phyloP scores from a whole-genome alignment of 2,113 vertebrate genomes.

The Leptosomus discolor region DNA sequence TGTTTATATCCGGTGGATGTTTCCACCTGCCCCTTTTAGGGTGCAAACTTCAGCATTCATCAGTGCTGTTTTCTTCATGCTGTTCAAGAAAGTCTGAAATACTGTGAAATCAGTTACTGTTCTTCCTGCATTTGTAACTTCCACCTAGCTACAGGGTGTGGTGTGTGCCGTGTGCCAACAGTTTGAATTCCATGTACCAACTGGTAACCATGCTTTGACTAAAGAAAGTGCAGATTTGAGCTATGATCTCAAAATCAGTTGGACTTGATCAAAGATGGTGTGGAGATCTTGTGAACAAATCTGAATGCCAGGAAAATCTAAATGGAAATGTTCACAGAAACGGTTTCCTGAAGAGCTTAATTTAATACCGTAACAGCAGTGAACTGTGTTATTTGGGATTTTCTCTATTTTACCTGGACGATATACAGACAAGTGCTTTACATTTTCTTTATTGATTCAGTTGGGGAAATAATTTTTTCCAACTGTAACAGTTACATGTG shows the following conservation, averaged over 20 bases:
- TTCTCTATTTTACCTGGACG: neutral
- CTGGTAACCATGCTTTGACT: neutral
- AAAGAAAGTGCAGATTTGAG: neutral
- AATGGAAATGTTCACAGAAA: neutral
- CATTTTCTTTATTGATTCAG: neutral
- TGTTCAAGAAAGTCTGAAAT: neutral
- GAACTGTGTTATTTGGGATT: neutral
- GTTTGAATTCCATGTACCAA: neutral
- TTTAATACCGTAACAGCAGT: neutral
- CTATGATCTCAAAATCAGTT: neutral
- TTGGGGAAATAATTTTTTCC: neutral
- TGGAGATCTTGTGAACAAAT: neutral
- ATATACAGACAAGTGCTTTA: neutral
- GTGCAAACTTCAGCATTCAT: neutral
- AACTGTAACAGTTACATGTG: rapidly evolving
- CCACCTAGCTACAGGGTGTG: neutral
- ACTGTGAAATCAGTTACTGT: neutral
- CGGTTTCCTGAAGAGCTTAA: neutral
- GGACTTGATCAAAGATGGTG: neutral
- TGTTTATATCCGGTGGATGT: neutral
- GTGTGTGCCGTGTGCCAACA: neutral
- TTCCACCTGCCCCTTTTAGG: neutral
- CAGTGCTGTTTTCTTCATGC: neutral
- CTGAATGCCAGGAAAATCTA: neutral
- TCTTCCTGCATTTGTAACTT: neutral